A percentile compares a stretch with the other conserved stretches of the same genome.
Evolutionary conservation across 2,888 invertebrate species (phyloP).

Genomic region (Mycalesis mineus): DNA sequence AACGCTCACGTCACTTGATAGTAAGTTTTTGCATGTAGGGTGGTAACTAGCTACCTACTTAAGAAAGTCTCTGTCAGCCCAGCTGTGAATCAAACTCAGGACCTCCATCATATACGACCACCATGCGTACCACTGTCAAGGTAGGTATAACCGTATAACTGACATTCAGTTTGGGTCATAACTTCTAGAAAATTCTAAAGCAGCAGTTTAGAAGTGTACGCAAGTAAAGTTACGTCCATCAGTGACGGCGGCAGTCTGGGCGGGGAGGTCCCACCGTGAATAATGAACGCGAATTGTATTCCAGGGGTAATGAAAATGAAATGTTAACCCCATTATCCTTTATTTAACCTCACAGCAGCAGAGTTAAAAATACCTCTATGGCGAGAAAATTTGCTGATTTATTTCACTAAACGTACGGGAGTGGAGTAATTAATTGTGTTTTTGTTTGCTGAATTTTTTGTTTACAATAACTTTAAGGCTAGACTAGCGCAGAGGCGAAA

Average conservation of each 20-base stretch:
- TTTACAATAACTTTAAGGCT: too few species aligned
- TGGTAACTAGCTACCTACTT: too few species aligned
- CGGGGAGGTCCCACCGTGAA: conserved; percentile 20
- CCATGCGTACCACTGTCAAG: too few species aligned
- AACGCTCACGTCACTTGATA: too few species aligned
- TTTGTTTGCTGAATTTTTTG: too few species aligned
- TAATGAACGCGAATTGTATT: conserved; percentile 26
- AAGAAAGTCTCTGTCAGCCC: too few species aligned
- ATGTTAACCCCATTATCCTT: conserved; percentile 21
- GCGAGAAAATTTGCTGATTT: conserved; percentile 5
- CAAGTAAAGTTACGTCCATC: conserved; percentile 22
- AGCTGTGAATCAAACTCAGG: too few species aligned
- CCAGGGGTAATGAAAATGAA: conserved; percentile 24
- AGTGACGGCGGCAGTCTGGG: conserved; percentile 24
- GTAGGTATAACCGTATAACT: background rate
- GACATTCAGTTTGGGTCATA: conserved; percentile 1
- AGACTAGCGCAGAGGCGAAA: too few species aligned
- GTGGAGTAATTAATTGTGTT: background rate
- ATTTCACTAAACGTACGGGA: conserved; percentile 13
- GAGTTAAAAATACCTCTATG: background rate
- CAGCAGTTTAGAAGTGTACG: conserved; percentile 6
- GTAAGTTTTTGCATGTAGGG: too few species aligned
- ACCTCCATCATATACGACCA: too few species aligned
- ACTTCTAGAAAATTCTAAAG: conserved; percentile 15
- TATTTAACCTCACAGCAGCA: conserved; percentile 5